These are phyloP conservation scores for Hoplias malabaricus DNA, from an alignment of 2,113 vertebrate species.

Conservation along the genomic window DNA sequence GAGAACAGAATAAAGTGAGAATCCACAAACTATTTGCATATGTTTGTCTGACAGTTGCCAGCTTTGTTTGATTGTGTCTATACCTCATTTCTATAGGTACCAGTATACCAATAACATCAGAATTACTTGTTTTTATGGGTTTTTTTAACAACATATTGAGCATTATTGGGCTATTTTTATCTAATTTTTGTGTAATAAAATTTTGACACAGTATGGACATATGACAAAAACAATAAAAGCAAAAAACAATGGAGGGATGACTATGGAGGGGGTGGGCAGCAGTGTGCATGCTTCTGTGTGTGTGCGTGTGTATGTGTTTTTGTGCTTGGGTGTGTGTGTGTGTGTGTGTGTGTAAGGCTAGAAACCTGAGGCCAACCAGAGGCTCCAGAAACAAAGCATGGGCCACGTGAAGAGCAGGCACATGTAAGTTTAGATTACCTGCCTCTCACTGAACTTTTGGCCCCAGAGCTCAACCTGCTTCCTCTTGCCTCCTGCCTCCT, in stretches of 20 bases:
- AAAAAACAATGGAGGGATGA: too few relatives aligned
- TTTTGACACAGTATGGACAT: too few relatives aligned
- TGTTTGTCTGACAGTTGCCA: neutral
- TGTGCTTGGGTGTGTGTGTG: slow-evolving; percentile 36
- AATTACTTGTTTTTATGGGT: too few relatives aligned
- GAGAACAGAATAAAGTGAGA: neutral
- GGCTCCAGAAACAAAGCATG: slow-evolving; percentile 44
- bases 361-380: slow-evolving; percentile 68
- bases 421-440: slow-evolving; percentile 43
- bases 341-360: slow-evolving; percentile 39
- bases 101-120: too few relatives aligned
- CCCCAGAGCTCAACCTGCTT: slow-evolving; percentile 64
- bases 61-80: neutral
- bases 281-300: too few relatives aligned
- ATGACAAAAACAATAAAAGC: too few relatives aligned
- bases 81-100: slow-evolving; percentile 6
- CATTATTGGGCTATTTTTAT: too few relatives aligned
- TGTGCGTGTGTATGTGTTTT: slow-evolving; percentile 14
- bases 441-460: slow-evolving; percentile 71
- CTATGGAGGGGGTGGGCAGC: slow-evolving; percentile 4
- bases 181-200: too few relatives aligned
- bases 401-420: slow-evolving; percentile 46
- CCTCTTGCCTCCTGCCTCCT: slow-evolving; percentile 66
- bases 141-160: too few relatives aligned
- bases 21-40: neutral